phyloP scores from a whole-genome alignment of 92 coral and sea anemone species.

The Zoanthus sansibaricus region DNA sequence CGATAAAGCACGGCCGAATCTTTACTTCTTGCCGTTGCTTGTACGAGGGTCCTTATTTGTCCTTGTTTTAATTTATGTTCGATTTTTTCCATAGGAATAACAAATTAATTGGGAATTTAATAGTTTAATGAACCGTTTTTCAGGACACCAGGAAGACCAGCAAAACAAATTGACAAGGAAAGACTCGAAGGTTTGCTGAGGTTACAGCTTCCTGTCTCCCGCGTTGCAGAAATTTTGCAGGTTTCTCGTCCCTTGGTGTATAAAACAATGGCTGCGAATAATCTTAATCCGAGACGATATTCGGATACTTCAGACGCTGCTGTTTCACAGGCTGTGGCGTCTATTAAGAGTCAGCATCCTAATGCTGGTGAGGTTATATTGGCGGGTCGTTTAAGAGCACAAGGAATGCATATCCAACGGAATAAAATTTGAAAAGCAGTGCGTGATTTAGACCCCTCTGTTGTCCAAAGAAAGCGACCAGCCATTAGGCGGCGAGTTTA shows the following conservation, averaged over 20 bases:
- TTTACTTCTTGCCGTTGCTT: not conserved
- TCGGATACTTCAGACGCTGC: slow-evolving; percentile 39
- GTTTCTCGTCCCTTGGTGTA: slow-evolving; percentile 48
- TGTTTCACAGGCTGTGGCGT: slow-evolving; percentile 33
- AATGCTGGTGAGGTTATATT: slow-evolving; percentile 58
- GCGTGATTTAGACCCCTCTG: slow-evolving; percentile 33
- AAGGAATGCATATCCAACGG: slow-evolving; percentile 45
- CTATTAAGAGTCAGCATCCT: slow-evolving; percentile 31
- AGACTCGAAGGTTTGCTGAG: slow-evolving; percentile 39
- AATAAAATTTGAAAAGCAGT: slow-evolving; percentile 35
- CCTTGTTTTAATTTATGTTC: not conserved
- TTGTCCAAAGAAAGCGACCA: slow-evolving; percentile 19
- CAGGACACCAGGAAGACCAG: slow-evolving; percentile 51
- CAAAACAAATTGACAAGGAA: slow-evolving; percentile 41
- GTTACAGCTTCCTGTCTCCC: slow-evolving; percentile 47
- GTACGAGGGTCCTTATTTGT: not conserved
- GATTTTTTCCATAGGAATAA: not conserved
- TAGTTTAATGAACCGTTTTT: not conserved
- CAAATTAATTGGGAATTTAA: not conserved
- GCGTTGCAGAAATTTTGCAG: slow-evolving; percentile 38
- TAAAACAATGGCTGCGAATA: slow-evolving; percentile 43
- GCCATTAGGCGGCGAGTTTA: slow-evolving; percentile 51
- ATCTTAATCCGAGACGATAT: slow-evolving; percentile 11
- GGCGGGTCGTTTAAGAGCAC: slow-evolving; percentile 47
- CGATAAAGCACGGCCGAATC: not conserved